Conservation (phyloP, 2,113 vertebrate species). For the Lathamus discolor region DNA sequence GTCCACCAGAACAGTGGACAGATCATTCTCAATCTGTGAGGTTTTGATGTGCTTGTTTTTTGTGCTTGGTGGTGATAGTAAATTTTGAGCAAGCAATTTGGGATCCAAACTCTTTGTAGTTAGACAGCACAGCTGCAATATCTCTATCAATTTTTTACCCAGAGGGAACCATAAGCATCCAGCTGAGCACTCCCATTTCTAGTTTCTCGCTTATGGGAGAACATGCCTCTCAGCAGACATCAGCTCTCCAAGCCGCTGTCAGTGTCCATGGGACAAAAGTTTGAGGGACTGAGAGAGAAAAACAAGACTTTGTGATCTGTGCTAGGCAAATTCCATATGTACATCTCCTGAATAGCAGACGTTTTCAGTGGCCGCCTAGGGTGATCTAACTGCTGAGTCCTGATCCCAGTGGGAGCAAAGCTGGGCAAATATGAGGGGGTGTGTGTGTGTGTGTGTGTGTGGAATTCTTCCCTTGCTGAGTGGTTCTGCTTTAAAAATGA, state of each 20-base stretch:
- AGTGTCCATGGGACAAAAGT: not conserved
- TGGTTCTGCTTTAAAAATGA: not conserved
- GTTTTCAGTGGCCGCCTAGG: not conserved
- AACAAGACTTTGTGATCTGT: not conserved
- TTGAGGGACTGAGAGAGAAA: not conserved
- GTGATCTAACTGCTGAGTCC: not conserved
- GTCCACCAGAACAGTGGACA: not conserved
- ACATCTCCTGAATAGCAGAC: not conserved
- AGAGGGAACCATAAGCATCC: not conserved
- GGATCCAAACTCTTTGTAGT: not conserved
- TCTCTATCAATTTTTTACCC: slow-evolving; percentile 1
- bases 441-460: too few relatives aligned
- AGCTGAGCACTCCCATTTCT: not conserved
- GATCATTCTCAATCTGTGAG: not conserved
- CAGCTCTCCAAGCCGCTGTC: not conserved
- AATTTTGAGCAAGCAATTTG: not conserved
- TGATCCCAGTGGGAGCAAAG: not conserved
- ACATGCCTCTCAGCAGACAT: not conserved
- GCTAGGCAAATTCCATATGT: not conserved
- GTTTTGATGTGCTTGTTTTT: not conserved
- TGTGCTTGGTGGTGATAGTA: not conserved
- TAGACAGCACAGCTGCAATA: not conserved
- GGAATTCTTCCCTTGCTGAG: not conserved
- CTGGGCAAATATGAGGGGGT: not conserved
- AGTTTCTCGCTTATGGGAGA: not conserved